A percentile compares a stretch with the other conserved stretches of the same genome.
Evolutionary conservation across 2,888 invertebrate species (phyloP).

Genomic region (Pandemis corylana): DNA sequence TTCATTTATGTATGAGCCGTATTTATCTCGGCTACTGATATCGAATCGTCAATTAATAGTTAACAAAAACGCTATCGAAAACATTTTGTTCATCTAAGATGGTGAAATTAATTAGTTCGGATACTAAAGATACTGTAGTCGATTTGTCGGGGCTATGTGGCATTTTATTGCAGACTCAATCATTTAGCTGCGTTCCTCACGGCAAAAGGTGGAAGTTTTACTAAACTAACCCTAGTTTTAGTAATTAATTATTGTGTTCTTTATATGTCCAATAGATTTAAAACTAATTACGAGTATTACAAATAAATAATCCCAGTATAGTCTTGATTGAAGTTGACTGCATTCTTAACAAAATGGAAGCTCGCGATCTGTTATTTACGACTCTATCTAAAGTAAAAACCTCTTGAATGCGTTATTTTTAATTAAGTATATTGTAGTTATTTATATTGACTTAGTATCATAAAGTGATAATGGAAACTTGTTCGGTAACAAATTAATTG

Average conservation of each 20-base stretch:
- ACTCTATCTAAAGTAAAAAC: conserved; percentile 20
- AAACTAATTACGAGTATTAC: too few relatives aligned
- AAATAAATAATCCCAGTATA: conserved; percentile 2
- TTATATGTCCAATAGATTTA: too few relatives aligned
- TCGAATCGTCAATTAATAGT: conserved; percentile 20
- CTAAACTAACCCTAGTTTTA: too few relatives aligned
- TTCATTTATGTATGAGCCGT: conserved; percentile 58
- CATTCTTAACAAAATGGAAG: conserved; percentile 19
- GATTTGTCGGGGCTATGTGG: not conserved
- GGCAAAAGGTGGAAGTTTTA: not conserved
- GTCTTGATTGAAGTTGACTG: conserved; percentile 11
- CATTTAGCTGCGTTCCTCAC: not conserved
- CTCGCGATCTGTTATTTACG: conserved; percentile 32
- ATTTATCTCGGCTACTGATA: conserved; percentile 42
- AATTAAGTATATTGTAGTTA: conserved; percentile 43
- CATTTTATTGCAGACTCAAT: not conserved
- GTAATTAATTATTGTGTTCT: too few relatives aligned
- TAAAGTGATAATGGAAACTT: conserved; percentile 44
- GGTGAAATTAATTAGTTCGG: conserved; percentile 1
- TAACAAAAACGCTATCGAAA: conserved; percentile 15
- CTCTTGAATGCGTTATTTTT: conserved; percentile 31
- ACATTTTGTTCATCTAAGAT: conserved; percentile 5
- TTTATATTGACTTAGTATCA: conserved; percentile 34
- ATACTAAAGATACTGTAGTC: not conserved
- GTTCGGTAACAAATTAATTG: conserved; percentile 51